Percentiles rank a stretch among this genome's conserved stretches.
phyloP scores from a whole-genome alignment of 2,113 vertebrate genomes.

The Forbesichthys agassizii region DNA sequence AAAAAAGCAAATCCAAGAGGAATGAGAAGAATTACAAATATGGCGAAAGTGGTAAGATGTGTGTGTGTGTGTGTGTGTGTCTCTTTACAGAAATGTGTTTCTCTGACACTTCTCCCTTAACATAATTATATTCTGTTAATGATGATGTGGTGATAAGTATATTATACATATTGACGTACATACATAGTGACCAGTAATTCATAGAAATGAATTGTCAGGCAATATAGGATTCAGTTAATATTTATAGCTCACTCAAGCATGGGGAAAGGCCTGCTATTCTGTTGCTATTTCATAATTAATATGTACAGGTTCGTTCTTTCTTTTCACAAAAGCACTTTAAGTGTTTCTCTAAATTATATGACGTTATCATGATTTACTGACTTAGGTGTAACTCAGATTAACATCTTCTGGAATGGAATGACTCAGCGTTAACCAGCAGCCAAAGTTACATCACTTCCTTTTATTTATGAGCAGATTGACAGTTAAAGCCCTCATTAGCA shows the following conservation, averaged over 20 bases:
- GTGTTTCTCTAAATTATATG: too few relatives aligned
- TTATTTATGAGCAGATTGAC: slow-evolving; percentile 1
- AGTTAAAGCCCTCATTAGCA: neutral
- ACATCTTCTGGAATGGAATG: neutral
- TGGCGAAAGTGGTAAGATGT: slow-evolving; percentile 62
- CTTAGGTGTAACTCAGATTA: neutral
- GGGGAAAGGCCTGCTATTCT: too few relatives aligned
- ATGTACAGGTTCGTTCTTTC: too few relatives aligned
- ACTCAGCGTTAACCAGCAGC: neutral
- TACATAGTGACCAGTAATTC: too few relatives aligned
- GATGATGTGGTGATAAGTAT: too few relatives aligned
- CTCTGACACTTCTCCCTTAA: neutral
- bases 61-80: slow-evolving; percentile 13
- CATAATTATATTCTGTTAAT: neutral
- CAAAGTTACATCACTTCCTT: neutral
- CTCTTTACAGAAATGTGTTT: neutral
- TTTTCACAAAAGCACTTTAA: too few relatives aligned
- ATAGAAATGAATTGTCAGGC: too few relatives aligned
- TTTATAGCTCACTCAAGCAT: too few relatives aligned
- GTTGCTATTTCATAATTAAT: too few relatives aligned
- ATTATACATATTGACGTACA: too few relatives aligned
- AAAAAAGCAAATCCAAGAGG: slow-evolving; percentile 69
- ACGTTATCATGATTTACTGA: too few relatives aligned
- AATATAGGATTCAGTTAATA: too few relatives aligned
- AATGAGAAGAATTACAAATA: slow-evolving; percentile 47